These are phyloP conservation scores for Epinephelus lanceolatus DNA, from an alignment of 2,113 vertebrate genomes.

Conservation along the genomic window DNA sequence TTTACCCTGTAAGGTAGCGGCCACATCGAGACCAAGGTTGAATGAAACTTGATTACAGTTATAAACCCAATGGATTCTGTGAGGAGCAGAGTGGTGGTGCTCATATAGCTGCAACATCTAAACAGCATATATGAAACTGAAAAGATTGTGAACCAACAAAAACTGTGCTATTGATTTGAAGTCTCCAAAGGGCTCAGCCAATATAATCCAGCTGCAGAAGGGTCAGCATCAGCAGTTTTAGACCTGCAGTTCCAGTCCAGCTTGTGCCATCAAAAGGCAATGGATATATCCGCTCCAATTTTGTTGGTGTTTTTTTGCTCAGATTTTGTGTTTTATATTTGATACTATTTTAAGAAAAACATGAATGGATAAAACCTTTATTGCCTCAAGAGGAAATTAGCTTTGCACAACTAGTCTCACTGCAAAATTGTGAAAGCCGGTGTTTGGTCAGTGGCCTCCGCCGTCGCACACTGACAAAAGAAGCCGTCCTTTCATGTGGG, in stretches of 20 bases:
- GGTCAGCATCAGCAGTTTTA: background rate
- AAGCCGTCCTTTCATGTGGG: too few relatives aligned
- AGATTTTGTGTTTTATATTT: background rate
- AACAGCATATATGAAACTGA: background rate
- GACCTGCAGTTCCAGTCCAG: background rate
- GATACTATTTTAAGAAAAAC: background rate
- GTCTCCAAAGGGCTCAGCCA: background rate
- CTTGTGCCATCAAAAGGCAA: background rate
- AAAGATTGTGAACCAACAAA: background rate
- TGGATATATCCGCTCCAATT: background rate
- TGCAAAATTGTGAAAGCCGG: too few relatives aligned
- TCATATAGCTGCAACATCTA: background rate
- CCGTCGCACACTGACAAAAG: too few relatives aligned
- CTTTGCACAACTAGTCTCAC: too few relatives aligned
- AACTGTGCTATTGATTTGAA: background rate
- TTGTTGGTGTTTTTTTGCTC: too few relatives aligned
- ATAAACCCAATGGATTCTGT: background rate
- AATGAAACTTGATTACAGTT: slow-evolving; percentile 26
- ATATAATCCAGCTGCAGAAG: background rate
- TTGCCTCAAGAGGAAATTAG: too few relatives aligned
- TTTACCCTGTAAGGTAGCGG: slow-evolving; percentile 8
- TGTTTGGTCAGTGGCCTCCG: too few relatives aligned
- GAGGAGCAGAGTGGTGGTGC: background rate
- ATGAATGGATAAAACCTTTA: too few relatives aligned
- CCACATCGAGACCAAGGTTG: background rate